Conservation (phyloP, 2,888 invertebrate genomes). For the Pinctada fucata region DNA sequence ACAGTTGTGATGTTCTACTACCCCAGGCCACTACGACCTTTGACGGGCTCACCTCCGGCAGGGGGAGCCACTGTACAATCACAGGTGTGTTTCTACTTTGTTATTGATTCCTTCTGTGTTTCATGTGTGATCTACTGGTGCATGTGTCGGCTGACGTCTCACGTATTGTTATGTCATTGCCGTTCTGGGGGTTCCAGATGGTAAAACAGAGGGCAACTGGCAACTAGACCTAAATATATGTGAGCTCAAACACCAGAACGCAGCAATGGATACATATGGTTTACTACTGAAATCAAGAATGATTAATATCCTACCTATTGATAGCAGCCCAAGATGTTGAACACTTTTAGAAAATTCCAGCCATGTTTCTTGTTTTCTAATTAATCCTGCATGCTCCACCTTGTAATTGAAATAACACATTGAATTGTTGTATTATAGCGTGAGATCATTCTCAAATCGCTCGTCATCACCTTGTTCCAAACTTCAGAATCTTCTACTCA, state of each 20-base stretch:
- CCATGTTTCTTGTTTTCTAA: too few relatives aligned
- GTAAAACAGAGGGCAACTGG: not conserved
- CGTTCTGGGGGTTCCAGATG: conserved; percentile 15
- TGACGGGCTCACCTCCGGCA: not conserved
- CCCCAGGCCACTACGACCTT: conserved; percentile 34
- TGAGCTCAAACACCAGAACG: conserved; percentile 8
- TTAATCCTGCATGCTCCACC: too few relatives aligned
- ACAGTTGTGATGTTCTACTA: conserved; percentile 36
- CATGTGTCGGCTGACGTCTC: conserved; percentile 11
- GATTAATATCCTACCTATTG: too few relatives aligned
- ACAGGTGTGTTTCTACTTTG: conserved; percentile 32
- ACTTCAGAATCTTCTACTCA: too few relatives aligned
- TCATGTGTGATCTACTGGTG: conserved; percentile 14
- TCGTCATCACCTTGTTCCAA: too few relatives aligned
- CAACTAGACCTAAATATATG: not conserved
- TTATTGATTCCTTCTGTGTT: conserved; percentile 11
- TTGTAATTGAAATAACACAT: too few relatives aligned
- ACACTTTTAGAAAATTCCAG: too few relatives aligned
- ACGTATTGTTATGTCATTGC: not conserved
- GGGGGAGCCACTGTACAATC: not conserved
- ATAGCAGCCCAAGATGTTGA: too few relatives aligned
- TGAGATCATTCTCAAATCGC: too few relatives aligned
- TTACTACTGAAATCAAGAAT: too few relatives aligned
- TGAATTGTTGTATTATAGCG: too few relatives aligned
- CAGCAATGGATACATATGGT: not conserved